Base-by-base conservation (phyloP, 2,888 invertebrate genomes). In the Megaustenia siamemsis region DNA sequence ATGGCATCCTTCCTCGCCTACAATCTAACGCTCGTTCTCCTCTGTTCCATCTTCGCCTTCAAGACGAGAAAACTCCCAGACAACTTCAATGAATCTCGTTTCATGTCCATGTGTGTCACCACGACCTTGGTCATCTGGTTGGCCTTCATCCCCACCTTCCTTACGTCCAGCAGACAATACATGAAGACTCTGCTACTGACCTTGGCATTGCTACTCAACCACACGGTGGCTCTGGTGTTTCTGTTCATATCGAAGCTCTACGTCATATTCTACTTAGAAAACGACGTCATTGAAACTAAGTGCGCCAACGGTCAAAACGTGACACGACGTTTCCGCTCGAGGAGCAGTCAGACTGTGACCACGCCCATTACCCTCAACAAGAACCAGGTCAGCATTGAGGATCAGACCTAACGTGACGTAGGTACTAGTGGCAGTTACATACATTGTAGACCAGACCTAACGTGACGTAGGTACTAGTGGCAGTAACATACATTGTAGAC, bases 11-110 rank as follows among this genome's bases (percentile, higher is more conserved):
- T 91, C 40, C 87, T 92, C 45, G 78, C 84, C 56, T 92, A 90
- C 87, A 91, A 92, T 87, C 86, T 90, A 12, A 60, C 92, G 6
- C 87, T 92, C 60, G 89, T 93, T 28, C 38, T 90, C 45, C 86
- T 90, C 45, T 90, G 91, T 75, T 87, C 91, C 12, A 85, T 90
- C 56, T 91, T 90, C 77, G 92, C 92, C 63, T 92, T 92, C 86
- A 92, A 91, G 84, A 90, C 91, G 53, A 82, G 92, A 43, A 91
- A 90, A 82, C 86, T 91, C 10, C 93, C 93, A 24, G 91, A 92
- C 83, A 92, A 92, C 80, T 93, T 90, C 87, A 93, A 92, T 87
- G 93, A 93, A 87, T 90, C 92, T 1, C 89, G 91, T 5, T 92
- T 91, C 87, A 92, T 91, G 79, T 87, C 90, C 18, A 88, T 91